phyloP scores from a whole-genome alignment of 1,140 invertebrate genomes.

The Orchestia grillus region DNA sequence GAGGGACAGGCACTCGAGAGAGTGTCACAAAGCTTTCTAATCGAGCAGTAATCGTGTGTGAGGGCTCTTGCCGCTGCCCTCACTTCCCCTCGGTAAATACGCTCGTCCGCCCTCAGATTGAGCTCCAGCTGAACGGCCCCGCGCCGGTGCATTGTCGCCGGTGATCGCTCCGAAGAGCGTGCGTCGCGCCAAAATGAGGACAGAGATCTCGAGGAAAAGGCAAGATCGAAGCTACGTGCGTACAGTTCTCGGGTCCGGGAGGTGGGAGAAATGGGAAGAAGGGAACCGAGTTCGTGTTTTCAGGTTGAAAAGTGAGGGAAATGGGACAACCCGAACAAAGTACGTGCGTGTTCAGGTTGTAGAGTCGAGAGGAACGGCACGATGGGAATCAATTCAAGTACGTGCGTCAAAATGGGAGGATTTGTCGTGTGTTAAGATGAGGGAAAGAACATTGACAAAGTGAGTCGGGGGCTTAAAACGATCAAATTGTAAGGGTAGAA shows the following conservation, averaged over 20 bases:
- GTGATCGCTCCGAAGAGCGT: neutral
- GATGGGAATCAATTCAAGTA: too few relatives aligned
- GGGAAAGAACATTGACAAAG: neutral
- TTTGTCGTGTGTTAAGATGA: neutral
- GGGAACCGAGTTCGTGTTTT: neutral
- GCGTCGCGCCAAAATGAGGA: neutral
- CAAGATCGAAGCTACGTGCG: neutral
- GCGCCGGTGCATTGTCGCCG: neutral
- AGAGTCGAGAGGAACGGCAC: neutral
- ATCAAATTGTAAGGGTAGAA: neutral
- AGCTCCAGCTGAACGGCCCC: neutral
- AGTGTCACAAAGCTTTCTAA: slow-evolving; percentile 54
- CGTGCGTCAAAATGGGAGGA: neutral
- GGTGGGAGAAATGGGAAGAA: too few relatives aligned
- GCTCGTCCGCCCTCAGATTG: neutral
- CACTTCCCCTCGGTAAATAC: slow-evolving; percentile 31
- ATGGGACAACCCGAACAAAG: neutral
- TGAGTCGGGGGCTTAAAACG: neutral
- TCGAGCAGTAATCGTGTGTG: slow-evolving; percentile 35
- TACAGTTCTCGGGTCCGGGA: too few relatives aligned
- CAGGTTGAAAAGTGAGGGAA: neutral
- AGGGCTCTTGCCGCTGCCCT: slow-evolving; percentile 4
- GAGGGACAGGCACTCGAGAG: slow-evolving; percentile 10
- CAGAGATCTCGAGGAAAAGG: neutral
- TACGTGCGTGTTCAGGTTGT: too few relatives aligned